Base-by-base conservation (phyloP, 1,140 invertebrate genomes). In the Prorops nasuta region DNA sequence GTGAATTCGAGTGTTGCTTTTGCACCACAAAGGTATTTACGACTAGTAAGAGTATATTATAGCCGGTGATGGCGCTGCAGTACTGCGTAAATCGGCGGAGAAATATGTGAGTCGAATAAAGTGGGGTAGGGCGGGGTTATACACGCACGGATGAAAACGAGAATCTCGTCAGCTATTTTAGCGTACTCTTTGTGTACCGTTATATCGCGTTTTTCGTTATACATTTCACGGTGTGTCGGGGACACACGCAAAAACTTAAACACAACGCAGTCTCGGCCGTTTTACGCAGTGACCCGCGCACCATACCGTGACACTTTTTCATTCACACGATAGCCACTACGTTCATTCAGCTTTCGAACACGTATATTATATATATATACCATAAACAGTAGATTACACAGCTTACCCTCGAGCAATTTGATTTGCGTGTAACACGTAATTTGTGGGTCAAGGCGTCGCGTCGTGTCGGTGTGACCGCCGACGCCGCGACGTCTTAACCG, bases 1-100 rank as follows among this genome's bases (percentile, higher is more conserved):
- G 87, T 83, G 90, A 92, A 83, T 91, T 91, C 84, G 91, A 92
- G 85, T 93, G 91, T 90, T 93, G 91, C 85, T 93, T 92, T 89
- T 93, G 91, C 86, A 90, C 89, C 74, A 87, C 90, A 74, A 92
- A 93, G 90, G 91, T 93, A 92, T 84, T 75, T 75, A 73, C 71
- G 57, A 72, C n/a, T n/a, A n/a, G n/a, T 51, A 53, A 54, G n/a
- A n/a, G n/a, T n/a, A n/a, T n/a, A n/a, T n/a, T n/a, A n/a, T n/a
- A n/a, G n/a, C n/a, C n/a, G n/a, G n/a, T n/a, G n/a, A n/a, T n/a
- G n/a, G n/a, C n/a, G n/a, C n/a, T n/a, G n/a, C n/a, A n/a, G n/a
- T n/a, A n/a, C n/a, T n/a, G n/a, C n/a, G n/a, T n/a, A n/a, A n/a
- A n/a, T n/a, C n/a, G n/a, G n/a, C n/a, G n/a, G n/a, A n/a, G n/a